Evolutionary conservation across 2,797 vertebrate genomes (phyloP), one percentile per base, ranked within the genome.

Genomic region (Galago senegalensis): DNA sequence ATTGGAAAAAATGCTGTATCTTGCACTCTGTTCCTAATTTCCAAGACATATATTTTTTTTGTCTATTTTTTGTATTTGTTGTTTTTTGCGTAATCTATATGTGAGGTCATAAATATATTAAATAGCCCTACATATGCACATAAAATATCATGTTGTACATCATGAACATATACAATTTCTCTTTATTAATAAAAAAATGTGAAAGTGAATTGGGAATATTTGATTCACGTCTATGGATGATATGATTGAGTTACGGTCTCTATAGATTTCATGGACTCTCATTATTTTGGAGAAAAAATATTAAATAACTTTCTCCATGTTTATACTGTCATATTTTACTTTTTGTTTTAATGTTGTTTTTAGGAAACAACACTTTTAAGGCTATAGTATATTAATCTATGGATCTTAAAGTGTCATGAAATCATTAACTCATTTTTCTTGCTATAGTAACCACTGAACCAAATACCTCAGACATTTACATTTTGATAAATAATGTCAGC

Each of bases 301-400:
- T 46, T 88, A 63, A 43, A 87, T 53, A 61, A 2, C 21, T 94
- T 23, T 73, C 9, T 53, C 58, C 17, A 67, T 92, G 31, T 61
- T 65, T 58, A 65, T 43, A 5, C 3, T 65, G 82, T 81, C 82
- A 69, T 63, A 46, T 31, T 75, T 56, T 31, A 89, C 87, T 61
- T 88, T 70, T 8, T 91, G 6, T 40, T 84, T n/a, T 67, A 87
- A 77, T 84, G n/a, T 80, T 92, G 29, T 82, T 93, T 14, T 90
- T 25, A 77, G 49, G 23, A 86, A 79, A 53, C 2, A 69, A 58
- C 7, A 75, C 1, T 56, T 72, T 91, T 84, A 87, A 89, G 18
- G 2, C 29, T 79, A 3, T 0, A 72, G 46, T 82, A 49, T 73
- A 81, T 70, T 85, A 87, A 95, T 90, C 18, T 8, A 43, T 73